These are phyloP conservation scores for Candidula unifasciata DNA, from an alignment of 2,888 invertebrate species.

Conservation along the genomic window DNA sequence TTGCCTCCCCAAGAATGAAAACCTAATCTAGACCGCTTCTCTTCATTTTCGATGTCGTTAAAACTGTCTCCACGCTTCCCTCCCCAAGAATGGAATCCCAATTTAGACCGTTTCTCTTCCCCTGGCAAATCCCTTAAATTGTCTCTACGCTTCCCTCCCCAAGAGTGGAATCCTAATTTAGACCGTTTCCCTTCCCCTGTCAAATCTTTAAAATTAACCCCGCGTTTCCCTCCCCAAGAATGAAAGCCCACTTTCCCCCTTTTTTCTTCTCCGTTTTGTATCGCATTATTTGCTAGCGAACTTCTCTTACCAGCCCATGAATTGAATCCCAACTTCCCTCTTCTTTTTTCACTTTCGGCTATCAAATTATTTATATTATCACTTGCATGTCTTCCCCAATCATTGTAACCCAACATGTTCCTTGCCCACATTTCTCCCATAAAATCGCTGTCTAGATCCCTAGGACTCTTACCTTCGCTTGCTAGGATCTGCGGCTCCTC, in stretches of 20 bases:
- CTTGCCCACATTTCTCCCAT: neutral
- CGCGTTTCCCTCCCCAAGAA: slow-evolving; percentile 22
- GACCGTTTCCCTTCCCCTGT: neutral
- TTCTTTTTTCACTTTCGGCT: neutral
- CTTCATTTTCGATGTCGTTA: neutral
- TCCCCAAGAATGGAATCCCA: slow-evolving; percentile 28
- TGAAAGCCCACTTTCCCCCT: slow-evolving; percentile 3
- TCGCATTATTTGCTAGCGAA: neutral
- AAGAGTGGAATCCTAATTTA: slow-evolving; percentile 24
- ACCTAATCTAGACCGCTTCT: neutral
- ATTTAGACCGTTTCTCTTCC: neutral
- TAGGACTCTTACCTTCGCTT: neutral
- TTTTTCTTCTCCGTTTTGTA: neutral
- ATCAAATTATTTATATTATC: neutral
- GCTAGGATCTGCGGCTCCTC: neutral
- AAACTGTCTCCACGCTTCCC: neutral
- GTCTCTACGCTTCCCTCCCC: slow-evolving; percentile 20
- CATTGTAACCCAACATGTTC: neutral
- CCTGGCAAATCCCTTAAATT: neutral
- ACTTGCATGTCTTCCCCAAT: slow-evolving; percentile 9
- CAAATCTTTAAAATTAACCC: neutral
- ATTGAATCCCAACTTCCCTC: slow-evolving; percentile 19
- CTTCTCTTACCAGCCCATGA: slow-evolving; percentile 26
- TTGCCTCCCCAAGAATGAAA: slow-evolving; percentile 24
- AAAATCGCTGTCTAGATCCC: neutral